Percentiles rank a stretch among this genome's conserved stretches.
These are phyloP conservation scores for Sebastes reedi DNA, from an alignment of 2,797 vertebrate genomes.

Conservation along the genomic window DNA sequence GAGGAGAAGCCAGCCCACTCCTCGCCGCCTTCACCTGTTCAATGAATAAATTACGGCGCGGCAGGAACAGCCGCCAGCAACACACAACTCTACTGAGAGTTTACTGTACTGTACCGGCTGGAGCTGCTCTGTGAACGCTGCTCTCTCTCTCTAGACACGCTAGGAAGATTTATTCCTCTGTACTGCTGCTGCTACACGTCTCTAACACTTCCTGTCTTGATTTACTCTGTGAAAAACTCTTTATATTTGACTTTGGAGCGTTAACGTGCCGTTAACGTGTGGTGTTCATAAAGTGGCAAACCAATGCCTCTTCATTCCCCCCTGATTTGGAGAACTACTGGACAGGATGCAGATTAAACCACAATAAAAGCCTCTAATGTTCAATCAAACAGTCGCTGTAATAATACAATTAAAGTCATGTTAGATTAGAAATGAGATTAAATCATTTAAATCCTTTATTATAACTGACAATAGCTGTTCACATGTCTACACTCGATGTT, in stretches of 20 bases:
- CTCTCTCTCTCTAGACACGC: background rate
- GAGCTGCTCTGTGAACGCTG: background rate
- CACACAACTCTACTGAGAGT: slow-evolving; percentile 12
- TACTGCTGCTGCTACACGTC: background rate
- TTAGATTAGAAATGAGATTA: no score
- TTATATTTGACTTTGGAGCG: background rate
- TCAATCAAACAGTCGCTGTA: background rate
- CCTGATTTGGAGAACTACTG: background rate
- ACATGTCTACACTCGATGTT: background rate
- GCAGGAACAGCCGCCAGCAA: slow-evolving; percentile 45
- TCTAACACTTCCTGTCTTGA: background rate
- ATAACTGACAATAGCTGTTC: no score
- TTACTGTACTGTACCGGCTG: background rate
- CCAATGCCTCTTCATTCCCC: background rate
- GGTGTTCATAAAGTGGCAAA: background rate
- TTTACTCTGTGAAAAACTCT: background rate
- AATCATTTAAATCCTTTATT: no score
- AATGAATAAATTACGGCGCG: slow-evolving; percentile 75
- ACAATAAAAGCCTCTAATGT: background rate
- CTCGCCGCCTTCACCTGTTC: slow-evolving; percentile 67
- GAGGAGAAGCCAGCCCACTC: slow-evolving; percentile 36
- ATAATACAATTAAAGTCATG: background rate
- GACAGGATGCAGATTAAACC: background rate
- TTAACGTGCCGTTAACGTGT: background rate
- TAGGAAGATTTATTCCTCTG: background rate